Conservation (phyloP, 2,888 invertebrate genomes). For the Pterostichus madidus region DNA sequence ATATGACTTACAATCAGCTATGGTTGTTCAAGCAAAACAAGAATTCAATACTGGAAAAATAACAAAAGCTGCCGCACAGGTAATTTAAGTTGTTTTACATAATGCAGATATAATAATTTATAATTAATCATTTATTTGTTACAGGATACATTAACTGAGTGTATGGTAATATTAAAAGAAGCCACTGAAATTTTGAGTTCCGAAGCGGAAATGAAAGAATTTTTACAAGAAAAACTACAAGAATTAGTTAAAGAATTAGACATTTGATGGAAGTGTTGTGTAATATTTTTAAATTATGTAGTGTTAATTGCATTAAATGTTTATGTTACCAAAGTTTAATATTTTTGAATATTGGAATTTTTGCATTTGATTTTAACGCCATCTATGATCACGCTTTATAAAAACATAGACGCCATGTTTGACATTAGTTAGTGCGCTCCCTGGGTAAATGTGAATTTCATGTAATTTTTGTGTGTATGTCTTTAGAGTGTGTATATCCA, state of each 20-base stretch:
- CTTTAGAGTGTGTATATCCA: constrained; percentile 54
- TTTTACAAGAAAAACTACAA: constrained; percentile 77
- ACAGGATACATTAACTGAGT: constrained; percentile 80
- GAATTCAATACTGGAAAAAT: constrained; percentile 79
- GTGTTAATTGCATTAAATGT: constrained; percentile 33
- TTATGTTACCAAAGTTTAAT: constrained; percentile 6
- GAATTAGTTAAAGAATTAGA: constrained; percentile 60
- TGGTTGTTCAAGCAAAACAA: constrained; percentile 81
- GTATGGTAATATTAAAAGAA: constrained; percentile 81
- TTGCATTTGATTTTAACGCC: constrained; percentile 18
- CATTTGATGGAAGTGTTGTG: constrained; percentile 33
- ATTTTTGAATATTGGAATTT: constrained; percentile 48
- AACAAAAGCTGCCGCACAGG: constrained; percentile 80
- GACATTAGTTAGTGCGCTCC: constrained; percentile 66
- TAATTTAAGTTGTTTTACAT: constrained; percentile 71
- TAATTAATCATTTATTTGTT: constrained; percentile 67
- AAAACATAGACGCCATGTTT: constrained; percentile 62
- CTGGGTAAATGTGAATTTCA: constrained; percentile 66
- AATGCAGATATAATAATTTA: neutral
- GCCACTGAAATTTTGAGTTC: constrained; percentile 81
- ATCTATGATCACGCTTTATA: constrained; percentile 42
- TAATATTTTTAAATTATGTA: constrained; percentile 44
- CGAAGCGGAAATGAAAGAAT: constrained; percentile 81
- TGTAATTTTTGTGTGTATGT: constrained; percentile 64
- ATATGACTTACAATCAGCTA: constrained; percentile 83